Conservation (phyloP, 64 coral and sea anemone genomes). For the Acropora tenuis region DNA sequence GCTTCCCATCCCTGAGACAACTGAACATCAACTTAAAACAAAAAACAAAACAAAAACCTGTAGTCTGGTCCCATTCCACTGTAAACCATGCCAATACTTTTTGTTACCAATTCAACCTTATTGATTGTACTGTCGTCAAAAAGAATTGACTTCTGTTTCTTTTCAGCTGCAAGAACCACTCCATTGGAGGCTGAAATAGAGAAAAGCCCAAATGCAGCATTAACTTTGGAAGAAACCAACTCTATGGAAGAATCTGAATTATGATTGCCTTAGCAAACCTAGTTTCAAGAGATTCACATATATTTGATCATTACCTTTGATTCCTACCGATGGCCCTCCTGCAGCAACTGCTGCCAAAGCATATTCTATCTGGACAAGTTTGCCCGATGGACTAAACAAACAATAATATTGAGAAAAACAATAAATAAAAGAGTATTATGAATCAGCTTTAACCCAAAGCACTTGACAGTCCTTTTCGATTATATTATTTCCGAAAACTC, state of each 20-base stretch:
- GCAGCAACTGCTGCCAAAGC: conserved; percentile 97
- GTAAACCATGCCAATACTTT: conserved; percentile 96
- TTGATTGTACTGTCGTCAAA: conserved; percentile 98
- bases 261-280: too few species aligned
- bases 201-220: neutral
- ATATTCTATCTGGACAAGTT: conserved; percentile 99
- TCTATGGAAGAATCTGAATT: too few species aligned
- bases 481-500: too few species aligned
- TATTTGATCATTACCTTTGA: conserved; percentile 75
- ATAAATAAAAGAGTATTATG: neutral
- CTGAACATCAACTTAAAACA: neutral
- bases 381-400: conserved; percentile 85
- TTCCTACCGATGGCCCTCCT: conserved; percentile 99
- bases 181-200: conserved; percentile 90
- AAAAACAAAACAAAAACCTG: conserved; percentile 63
- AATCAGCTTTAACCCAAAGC: too few species aligned
- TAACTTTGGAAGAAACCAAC: too few species aligned
- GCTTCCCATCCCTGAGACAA: too few species aligned
- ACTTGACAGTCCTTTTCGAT: too few species aligned
- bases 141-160: conserved; percentile 97
- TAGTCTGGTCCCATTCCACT: conserved; percentile 99
- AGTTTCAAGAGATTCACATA: too few species aligned
- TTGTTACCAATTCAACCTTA: conserved; percentile 99
- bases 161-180: conserved; percentile 98
- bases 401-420: too few species aligned